Conservation (phyloP, 1,140 invertebrate genomes). For the Diprion similis region DNA sequence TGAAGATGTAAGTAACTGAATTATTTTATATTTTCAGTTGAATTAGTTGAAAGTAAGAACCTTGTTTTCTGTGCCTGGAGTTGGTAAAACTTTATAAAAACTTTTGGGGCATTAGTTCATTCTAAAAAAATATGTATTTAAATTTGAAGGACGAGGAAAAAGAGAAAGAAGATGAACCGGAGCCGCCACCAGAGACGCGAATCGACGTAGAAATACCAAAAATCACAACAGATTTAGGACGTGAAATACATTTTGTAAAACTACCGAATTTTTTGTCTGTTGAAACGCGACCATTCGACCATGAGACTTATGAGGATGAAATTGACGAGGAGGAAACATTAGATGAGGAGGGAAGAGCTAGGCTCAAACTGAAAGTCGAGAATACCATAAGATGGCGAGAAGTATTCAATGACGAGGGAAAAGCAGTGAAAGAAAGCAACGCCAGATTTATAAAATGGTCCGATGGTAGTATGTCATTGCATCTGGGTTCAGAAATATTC, state of each 20-base stretch:
- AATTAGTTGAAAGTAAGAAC: slow-evolving; percentile 33
- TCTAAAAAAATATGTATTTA: slow-evolving; percentile 23
- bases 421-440: slow-evolving; percentile 91
- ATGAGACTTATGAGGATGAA: slow-evolving; percentile 96
- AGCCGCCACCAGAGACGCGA: slow-evolving; percentile 86
- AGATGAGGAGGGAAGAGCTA: slow-evolving; percentile 96
- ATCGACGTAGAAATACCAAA: slow-evolving; percentile 97
- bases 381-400: slow-evolving; percentile 98
- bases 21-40: slow-evolving; percentile 29
- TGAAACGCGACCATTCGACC: slow-evolving; percentile 93
- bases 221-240: slow-evolving; percentile 90
- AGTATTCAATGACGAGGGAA: slow-evolving; percentile 82
- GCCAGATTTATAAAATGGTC: slow-evolving; percentile 96
- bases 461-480: slow-evolving; percentile 97
- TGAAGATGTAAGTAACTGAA: slow-evolving; percentile 57
- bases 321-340: slow-evolving; percentile 98
- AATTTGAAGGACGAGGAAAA: slow-evolving; percentile 62
- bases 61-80: slow-evolving; percentile 31
- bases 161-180: slow-evolving; percentile 76
- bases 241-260: slow-evolving; percentile 94
- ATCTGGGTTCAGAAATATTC: slow-evolving; percentile 97
- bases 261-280: slow-evolving; percentile 92
- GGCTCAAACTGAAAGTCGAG: slow-evolving; percentile 92
- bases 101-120: slow-evolving; percentile 24
- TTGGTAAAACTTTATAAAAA: slow-evolving; percentile 9